Conservation (phyloP, 2,888 invertebrate species). For the Rhopalosiphum nymphaeae region DNA sequence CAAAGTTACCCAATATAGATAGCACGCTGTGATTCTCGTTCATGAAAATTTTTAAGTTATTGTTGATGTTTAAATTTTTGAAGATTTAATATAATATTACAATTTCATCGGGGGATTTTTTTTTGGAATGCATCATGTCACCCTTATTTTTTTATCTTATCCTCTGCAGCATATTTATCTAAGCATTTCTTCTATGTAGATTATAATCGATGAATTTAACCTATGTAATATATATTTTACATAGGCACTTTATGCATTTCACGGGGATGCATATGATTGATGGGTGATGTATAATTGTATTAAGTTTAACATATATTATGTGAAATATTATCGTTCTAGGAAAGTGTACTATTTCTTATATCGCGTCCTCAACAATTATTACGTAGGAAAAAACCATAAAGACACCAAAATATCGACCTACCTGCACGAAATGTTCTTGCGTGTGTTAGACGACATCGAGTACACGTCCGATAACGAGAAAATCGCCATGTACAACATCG, state of each 20-base stretch:
- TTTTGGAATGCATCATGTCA: not conserved
- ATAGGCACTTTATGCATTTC: not conserved
- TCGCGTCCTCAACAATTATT: conserved; percentile 47
- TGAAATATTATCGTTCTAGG: not conserved
- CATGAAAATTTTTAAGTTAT: too few relatives aligned
- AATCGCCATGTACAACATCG: conserved; percentile 35
- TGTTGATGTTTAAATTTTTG: not conserved
- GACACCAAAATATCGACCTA: not conserved
- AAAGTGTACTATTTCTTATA: conserved; percentile 58
- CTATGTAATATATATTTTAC: not conserved
- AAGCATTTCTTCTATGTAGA: not conserved
- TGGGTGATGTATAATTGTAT: not conserved
- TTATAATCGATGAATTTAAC: not conserved
- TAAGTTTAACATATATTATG: not conserved
- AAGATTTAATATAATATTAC: not conserved
- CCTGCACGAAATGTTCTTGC: conserved; percentile 24
- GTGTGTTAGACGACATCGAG: conserved; percentile 46
- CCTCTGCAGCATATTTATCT: not conserved
- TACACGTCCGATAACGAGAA: conserved; percentile 42
- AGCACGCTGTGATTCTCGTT: too few relatives aligned
- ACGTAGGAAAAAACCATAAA: conserved; percentile 3
- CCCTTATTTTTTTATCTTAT: not conserved
- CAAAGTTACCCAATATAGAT: too few relatives aligned
- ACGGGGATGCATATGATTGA: not conserved
- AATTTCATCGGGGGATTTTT: not conserved